Conservation (phyloP, 2,113 vertebrate genomes). For the Melanerpes formicivorus region DNA sequence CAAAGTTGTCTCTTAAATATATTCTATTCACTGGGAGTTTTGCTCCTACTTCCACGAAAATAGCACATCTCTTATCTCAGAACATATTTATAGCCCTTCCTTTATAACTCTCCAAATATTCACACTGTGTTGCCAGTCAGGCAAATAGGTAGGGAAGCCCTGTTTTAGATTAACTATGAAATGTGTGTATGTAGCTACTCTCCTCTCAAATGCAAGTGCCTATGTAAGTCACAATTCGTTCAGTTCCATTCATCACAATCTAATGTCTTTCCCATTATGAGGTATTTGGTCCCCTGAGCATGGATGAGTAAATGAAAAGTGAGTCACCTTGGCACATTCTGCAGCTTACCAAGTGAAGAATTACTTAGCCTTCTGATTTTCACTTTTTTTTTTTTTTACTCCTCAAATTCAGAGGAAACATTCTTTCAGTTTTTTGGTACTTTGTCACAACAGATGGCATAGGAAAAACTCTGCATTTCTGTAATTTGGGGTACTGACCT, state of each 20-base stretch:
- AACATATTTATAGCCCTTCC: background rate
- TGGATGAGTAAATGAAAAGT: background rate
- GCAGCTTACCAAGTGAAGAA: background rate
- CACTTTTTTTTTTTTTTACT: background rate
- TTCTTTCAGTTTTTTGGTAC: background rate
- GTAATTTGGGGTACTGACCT: background rate
- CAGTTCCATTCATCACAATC: background rate
- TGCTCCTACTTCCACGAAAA: background rate
- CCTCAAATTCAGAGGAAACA: background rate
- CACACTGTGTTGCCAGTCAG: background rate
- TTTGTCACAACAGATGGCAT: background rate
- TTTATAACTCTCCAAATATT: background rate
- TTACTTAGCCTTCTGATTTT: background rate
- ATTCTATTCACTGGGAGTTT: conserved; percentile 10
- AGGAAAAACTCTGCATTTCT: background rate
- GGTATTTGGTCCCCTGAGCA: background rate
- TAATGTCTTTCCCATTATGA: background rate
- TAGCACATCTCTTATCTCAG: background rate
- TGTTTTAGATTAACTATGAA: background rate
- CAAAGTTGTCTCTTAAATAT: background rate
- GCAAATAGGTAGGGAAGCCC: background rate
- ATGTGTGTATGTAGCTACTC: background rate
- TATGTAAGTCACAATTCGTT: background rate
- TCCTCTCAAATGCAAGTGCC: background rate
- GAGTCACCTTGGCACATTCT: background rate